Evolutionary conservation across 2,888 invertebrate species (phyloP), one percentile per base, ranked within the genome.

Genomic region (Euclidia mi): DNA sequence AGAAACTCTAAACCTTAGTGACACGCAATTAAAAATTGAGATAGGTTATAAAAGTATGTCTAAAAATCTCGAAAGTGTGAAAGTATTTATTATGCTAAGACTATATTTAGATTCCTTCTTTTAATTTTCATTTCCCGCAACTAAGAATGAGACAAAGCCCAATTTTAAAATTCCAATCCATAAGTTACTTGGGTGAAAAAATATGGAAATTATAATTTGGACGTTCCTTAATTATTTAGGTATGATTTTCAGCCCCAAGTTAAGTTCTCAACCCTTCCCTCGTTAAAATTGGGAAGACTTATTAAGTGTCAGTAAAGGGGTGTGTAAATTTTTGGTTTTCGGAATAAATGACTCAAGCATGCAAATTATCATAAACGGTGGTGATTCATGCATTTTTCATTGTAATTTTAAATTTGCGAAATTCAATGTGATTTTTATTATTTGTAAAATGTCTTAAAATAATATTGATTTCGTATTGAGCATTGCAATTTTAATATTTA

Each of bases 221-320:
- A 6, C 34, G 32, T 46, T 57, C 48, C 43, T 70, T 66, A 61
- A 71, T 71, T 67, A 67, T 74, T 70, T 63, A 59, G 52, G 60
- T 52, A 74, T 71, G 51, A 74, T 47, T 67, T 70, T 56, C 40
- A 53, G 53, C 66, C 44, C 28, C 12, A 57, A 56, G 61, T 60
- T 7, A 49, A 63, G 73, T 48, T 40, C 48, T 51, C 43, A 69
- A 56, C 74, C 72, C 55, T 69, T 55, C 48, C 29, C 71, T 72
- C 67, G 67, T 72, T 74, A 72, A 74, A 64, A 71, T 74, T 74
- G 71, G 56, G 67, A 72, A 71, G 75, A 71, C 71, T 71, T 71
- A 74, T 71, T 71, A 74, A 72, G 58, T 60, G 57, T 66, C 57
- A 67, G 74, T 62, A 55, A 45, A 15, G 57, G 62, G 63, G 53